Evolutionary conservation across 2,797 vertebrate species (phyloP), one percentile per base, ranked within the genome.

Genomic region (Rhincodon typus): DNA sequence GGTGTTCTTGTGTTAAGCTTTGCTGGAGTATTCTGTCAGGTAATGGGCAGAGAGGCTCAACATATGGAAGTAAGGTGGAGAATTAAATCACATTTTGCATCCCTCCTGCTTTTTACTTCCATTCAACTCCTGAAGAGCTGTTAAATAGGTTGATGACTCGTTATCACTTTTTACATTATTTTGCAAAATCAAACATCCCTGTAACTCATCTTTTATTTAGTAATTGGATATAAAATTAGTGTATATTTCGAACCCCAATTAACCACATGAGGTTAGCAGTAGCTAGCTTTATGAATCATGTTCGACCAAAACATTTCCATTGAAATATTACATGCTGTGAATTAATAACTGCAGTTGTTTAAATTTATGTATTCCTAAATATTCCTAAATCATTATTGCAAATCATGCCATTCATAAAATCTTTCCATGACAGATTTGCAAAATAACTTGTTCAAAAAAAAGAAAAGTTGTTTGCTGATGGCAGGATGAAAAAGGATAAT

Each of bases 361-460:
- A 74, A 91, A 21, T 21, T 3, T 27, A 38, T 91, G 66, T n/a
- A 67, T 67, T n/a, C 34, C 57, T n/a, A 66, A 62, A 66, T 91
- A 67, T 67, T 66, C 2, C 34, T 90, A 34, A 72, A 50, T 27
- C 25, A 53, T 74, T 46, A 53, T 38, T 70, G 91, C 38, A 13
- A 19, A 38, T 70, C 38, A 7, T 69, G n/a, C 66, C 10, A 6
- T 15, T 70, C 27, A 34, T 95, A n/a, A 94, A 46, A 53, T 94
- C 25, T 95, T 95, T 95, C 53, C 30, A 53, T 7, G 30, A 46
- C 70, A 25, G 27, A 77, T 77, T 57, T 50, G 74, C 50, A 57
- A 67, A 19, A 95, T 95, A 95, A 53, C 94, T 95, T n/a, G 25
- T 94, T 94, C 8, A 34, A n/a, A 50, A 50, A 57, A 95, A 38